Evolutionary conservation across 2,888 invertebrate species (phyloP).

Genomic region (Dasypogon diadema): DNA sequence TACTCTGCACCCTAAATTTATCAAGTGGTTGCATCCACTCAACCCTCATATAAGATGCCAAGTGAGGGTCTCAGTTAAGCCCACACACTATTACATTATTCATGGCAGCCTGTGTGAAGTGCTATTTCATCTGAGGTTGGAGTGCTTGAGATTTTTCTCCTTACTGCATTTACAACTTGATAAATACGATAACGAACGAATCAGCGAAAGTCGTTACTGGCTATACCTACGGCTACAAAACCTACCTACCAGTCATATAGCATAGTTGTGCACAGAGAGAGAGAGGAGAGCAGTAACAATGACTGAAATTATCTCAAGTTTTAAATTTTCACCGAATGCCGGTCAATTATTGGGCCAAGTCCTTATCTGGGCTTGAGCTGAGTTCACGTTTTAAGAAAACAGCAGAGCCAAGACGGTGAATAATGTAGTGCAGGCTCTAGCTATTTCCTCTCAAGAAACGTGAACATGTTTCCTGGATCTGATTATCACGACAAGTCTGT

Average conservation of each 20-base stretch:
- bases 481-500: conserved; percentile 47
- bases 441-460: conserved; percentile 27
- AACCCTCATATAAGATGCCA: neutral
- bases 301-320: conserved; percentile 20
- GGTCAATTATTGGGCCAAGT: conserved; percentile 44
- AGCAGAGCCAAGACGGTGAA: conserved; percentile 6
- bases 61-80: neutral
- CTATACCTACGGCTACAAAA: no score
- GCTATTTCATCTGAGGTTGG: neutral
- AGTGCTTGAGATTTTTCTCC: neutral
- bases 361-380: conserved; percentile 19
- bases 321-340: conserved; percentile 32
- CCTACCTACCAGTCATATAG: neutral
- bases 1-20: neutral
- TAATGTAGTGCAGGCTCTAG: neutral
- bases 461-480: conserved; percentile 49
- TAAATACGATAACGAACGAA: neutral
- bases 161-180: neutral
- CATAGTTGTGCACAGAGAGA: neutral
- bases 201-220: neutral
- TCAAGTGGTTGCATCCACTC: conserved; percentile 1
- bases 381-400: conserved; percentile 27
- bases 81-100: neutral
- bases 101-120: neutral
- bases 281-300: conserved; percentile 3